These are phyloP conservation scores for Clavelina lepadiformis DNA, from an alignment of 23 tunicate species.

Conservation along the genomic window DNA sequence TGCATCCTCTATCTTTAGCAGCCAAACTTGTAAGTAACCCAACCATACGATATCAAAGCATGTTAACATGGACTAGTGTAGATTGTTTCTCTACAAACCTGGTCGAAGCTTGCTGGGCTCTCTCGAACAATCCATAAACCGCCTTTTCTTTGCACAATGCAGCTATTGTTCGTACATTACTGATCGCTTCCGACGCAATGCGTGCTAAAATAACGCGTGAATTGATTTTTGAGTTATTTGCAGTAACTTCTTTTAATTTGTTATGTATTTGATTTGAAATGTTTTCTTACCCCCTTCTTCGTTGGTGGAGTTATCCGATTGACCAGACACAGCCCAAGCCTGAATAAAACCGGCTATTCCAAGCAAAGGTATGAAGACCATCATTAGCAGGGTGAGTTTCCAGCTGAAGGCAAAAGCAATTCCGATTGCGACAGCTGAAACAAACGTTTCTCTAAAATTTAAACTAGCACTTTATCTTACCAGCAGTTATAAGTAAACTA, in stretches of 20 bases:
- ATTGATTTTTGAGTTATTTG: neutral
- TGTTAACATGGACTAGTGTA: no score
- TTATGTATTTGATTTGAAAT: no score
- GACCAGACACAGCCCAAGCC: slow-evolving; percentile 9
- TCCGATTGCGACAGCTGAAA: slow-evolving; percentile 33
- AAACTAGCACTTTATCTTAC: no score
- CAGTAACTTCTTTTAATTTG: slow-evolving; percentile 14
- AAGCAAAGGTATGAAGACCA: slow-evolving; percentile 39
- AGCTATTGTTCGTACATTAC: slow-evolving; percentile 14
- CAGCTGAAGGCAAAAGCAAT: slow-evolving; percentile 55
- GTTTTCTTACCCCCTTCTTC: no score
- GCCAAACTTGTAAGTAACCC: no score
- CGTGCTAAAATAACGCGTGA: neutral
- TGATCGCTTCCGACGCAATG: slow-evolving; percentile 8
- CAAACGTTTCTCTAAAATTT: no score
- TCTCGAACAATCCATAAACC: neutral
- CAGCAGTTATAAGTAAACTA: no score
- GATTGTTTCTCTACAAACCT: no score
- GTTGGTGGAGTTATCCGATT: slow-evolving; percentile 18
- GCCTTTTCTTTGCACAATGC: neutral
- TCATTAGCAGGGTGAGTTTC: slow-evolving; percentile 36
- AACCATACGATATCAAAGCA: no score
- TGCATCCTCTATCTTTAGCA: no score
- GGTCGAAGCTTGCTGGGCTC: neutral
- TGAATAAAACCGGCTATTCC: slow-evolving; percentile 36